Base-by-base conservation (phyloP, 2,113 vertebrate genomes). In the Nipponia nippon region DNA sequence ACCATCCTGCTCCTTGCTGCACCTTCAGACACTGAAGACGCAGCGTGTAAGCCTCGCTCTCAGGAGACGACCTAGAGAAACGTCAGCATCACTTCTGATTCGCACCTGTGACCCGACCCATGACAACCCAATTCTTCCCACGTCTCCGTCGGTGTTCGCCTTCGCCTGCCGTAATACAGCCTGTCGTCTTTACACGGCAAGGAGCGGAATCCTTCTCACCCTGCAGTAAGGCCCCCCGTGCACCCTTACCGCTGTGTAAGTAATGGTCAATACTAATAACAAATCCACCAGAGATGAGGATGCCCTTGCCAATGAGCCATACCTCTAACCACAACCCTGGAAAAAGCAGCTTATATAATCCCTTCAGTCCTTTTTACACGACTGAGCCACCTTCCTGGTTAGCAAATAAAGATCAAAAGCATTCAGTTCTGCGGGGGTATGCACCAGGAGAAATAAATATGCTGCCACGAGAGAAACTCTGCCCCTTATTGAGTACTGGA, bases 381-480 rank as follows among this genome's bases (percentile, higher is more conserved):
- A 84, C 36, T 36, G n/a, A 95, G 47, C 25, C 47, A 80, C 53
- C 58, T 53, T 83, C 86, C 93, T 76, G 65, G 55, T 91, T 71
- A 80, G 40, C 81, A 95, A 89, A 97, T 61, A 93, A 92, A 88
- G 79, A 65, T 36, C 56, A 61, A 78, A 67, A 86, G 22, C 8
- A 1, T 30, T 91, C 32, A 5, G 32, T 86, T 91, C 66, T 58
- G 38, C 16, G 1, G 27, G 38, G 70, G 16, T 58, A 50, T 3
- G 2, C 38, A 70, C 26, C 82, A 44, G 20, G 27, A 86, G 82
- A 94, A 91, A 95, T 42, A 87, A 87, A 62, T 72, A 36, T 1
- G 17, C 52, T 70, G 75, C 58, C 87, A 70, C 73, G 36, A 73
- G 53, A 95, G 89, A 94, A 96, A 75, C 71, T 80, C 66, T 61